Percentiles rank a stretch among this genome's conserved stretches.
Evolutionary conservation across 2,797 vertebrate genomes (phyloP).

Genomic region (Danio kyathit): DNA sequence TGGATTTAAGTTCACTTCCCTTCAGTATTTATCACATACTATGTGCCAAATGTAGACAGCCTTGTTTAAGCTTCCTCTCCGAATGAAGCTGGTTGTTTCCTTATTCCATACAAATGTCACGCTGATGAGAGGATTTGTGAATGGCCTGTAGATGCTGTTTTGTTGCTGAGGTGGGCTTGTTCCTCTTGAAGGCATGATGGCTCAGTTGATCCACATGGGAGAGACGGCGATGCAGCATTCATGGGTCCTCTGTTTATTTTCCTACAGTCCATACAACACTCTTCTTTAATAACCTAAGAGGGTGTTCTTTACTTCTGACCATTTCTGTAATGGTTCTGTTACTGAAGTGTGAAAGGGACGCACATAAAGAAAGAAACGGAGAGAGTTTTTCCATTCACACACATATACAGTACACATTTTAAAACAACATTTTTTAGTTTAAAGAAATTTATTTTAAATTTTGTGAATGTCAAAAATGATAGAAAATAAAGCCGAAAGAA

Average conservation of each 20-base stretch:
- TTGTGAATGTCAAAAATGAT: too few species aligned
- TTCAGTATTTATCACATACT: conserved; percentile 27
- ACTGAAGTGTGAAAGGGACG: neutral
- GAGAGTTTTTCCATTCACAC: neutral
- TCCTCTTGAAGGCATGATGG: conserved; percentile 11
- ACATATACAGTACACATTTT: neutral
- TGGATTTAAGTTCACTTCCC: conserved; percentile 23
- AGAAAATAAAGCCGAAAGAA: too few species aligned
- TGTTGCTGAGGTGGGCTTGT: conserved; percentile 20
- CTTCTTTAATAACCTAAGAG: conserved; percentile 1
- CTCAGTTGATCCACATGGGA: conserved; percentile 14
- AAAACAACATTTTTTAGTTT: too few species aligned
- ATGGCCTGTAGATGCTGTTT: conserved; percentile 39
- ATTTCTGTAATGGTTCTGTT: conserved; percentile 15
- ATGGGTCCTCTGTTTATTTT: conserved; percentile 28
- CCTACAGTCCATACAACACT: neutral
- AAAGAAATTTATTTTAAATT: too few species aligned
- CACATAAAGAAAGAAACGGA: conserved; percentile 11
- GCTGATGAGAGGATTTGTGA: conserved; percentile 48
- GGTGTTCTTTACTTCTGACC: neutral
- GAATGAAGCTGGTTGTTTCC: conserved; percentile 39
- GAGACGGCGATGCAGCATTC: conserved; percentile 1
- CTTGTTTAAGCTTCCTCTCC: conserved; percentile 24
- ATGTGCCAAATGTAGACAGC: conserved; percentile 27
- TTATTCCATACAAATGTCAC: conserved; percentile 40